Percentiles rank a stretch among this genome's conserved stretches.
Conservation (phyloP, 2,797 vertebrate species). For the Catostomus latipinnis region DNA sequence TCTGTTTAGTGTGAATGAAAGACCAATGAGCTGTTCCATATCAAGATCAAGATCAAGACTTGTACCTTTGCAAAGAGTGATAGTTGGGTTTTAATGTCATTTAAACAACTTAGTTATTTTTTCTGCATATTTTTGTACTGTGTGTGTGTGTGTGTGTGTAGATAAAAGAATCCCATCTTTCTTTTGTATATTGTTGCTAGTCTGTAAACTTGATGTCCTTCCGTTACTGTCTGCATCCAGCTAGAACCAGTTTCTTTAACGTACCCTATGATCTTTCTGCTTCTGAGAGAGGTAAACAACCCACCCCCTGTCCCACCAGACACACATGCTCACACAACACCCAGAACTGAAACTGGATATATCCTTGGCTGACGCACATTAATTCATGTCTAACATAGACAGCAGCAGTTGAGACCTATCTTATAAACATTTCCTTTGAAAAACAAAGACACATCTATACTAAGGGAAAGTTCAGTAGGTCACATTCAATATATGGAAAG, state of each 20-base stretch:
- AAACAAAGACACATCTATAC: slow-evolving; percentile 34
- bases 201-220: not conserved
- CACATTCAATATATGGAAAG: not conserved
- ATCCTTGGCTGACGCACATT: slow-evolving; percentile 38
- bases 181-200: not conserved
- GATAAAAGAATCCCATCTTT: not conserved
- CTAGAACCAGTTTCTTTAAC: slow-evolving; percentile 63
- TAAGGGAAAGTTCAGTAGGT: not conserved
- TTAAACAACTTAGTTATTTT: not conserved
- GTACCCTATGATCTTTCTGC: slow-evolving; percentile 64
- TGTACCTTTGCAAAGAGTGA: too few relatives aligned
- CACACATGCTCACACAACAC: not conserved
- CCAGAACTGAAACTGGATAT: slow-evolving; percentile 65
- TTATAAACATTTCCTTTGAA: slow-evolving; percentile 36
- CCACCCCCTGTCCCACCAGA: slow-evolving; percentile 54
- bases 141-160: not conserved
- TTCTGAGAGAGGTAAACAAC: slow-evolving; percentile 70
- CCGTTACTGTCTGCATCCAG: not conserved
- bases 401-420: slow-evolving; percentile 28
- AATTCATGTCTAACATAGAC: slow-evolving; percentile 22
- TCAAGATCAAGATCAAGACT: too few relatives aligned
- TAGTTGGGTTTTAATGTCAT: too few relatives aligned
- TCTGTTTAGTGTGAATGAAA: too few relatives aligned
- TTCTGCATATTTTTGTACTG: too few relatives aligned
- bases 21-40: not conserved